Evolutionary conservation across 2,888 invertebrate species (phyloP).

Genomic region (Tipula helvola): DNA sequence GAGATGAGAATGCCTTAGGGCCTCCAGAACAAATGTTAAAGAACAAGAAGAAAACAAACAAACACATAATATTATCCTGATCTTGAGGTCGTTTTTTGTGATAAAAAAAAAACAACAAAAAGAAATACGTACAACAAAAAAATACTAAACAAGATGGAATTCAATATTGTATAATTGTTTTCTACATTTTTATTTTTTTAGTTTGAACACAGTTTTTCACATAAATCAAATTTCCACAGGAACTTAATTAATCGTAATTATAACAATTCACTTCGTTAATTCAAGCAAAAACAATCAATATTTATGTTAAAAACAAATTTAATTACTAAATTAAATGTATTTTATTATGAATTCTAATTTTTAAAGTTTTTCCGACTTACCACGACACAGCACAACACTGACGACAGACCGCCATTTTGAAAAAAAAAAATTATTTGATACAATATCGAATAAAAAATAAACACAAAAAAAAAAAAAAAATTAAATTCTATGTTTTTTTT

Average conservation of each 20-base stretch:
- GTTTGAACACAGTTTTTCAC: background rate
- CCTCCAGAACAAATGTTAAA: no score
- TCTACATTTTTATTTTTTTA: background rate
- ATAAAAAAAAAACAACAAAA: background rate
- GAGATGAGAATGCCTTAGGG: no score
- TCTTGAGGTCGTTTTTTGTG: background rate
- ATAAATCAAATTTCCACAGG: background rate
- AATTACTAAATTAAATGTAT: background rate
- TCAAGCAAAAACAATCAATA: background rate
- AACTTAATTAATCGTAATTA: background rate
- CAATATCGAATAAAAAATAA: background rate
- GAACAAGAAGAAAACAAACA: background rate
- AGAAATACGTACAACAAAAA: background rate
- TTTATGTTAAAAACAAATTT: background rate
- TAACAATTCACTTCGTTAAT: background rate
- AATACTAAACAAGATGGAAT: background rate
- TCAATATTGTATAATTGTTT: background rate
- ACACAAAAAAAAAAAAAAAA: background rate
- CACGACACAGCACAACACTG: constrained; percentile 95
- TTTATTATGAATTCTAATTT: background rate
- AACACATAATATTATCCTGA: background rate
- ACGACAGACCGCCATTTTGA: constrained; percentile 91
- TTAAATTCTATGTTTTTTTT: background rate
- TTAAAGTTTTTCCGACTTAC: constrained; percentile 48
- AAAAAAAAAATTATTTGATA: background rate